These are phyloP conservation scores for Spisula solida DNA, from an alignment of 2,888 invertebrate genomes.

Conservation along the genomic window DNA sequence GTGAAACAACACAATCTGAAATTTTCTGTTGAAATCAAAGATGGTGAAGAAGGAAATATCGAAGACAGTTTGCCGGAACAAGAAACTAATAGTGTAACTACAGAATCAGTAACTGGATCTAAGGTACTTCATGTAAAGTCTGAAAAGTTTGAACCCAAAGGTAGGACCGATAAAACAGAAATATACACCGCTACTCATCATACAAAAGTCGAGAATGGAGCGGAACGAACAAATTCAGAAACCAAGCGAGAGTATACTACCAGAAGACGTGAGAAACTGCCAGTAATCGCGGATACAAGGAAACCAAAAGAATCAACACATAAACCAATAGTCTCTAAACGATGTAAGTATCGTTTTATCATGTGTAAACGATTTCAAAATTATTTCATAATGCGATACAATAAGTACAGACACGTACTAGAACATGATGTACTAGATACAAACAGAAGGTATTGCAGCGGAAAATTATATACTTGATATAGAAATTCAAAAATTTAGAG, in stretches of 20 bases:
- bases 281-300: neutral
- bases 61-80: neutral
- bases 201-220: neutral
- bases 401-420: too few relatives aligned
- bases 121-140: neutral
- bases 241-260: neutral
- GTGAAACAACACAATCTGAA: conserved; percentile 60
- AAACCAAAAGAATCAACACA: neutral
- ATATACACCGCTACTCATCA: neutral
- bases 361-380: neutral
- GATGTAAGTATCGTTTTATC: neutral
- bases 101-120: neutral
- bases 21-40: conserved; percentile 64
- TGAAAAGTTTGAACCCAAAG: neutral
- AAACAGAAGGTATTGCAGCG: too few relatives aligned
- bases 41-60: conserved; percentile 31
- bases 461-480: too few relatives aligned
- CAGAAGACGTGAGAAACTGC: neutral
- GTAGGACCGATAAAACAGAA: neutral
- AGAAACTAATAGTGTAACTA: neutral
- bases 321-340: neutral
- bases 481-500: too few relatives aligned
- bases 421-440: too few relatives aligned
- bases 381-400: too few relatives aligned
- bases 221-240: neutral